A percentile compares a stretch with the other conserved stretches of the same genome.
Conservation (phyloP, 2,113 vertebrate genomes). For the Petromus typicus region DNA sequence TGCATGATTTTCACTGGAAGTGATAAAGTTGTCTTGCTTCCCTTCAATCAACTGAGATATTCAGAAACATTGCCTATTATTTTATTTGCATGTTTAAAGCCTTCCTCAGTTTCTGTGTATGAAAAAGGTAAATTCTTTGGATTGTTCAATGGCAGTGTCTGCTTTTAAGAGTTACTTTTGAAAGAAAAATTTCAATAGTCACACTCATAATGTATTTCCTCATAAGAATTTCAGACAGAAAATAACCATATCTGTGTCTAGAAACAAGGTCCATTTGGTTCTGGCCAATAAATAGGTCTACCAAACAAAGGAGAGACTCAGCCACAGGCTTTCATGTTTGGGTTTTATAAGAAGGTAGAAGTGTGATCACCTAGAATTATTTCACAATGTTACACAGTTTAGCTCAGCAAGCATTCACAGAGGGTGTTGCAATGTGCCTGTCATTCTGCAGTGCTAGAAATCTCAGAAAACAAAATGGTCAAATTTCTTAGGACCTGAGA, state of each 20-base stretch:
- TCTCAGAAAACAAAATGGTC: not conserved
- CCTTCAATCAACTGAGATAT: not conserved
- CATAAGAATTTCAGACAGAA: not conserved
- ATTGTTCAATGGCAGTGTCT: not conserved
- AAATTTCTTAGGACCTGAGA: not conserved
- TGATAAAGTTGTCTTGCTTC: not conserved
- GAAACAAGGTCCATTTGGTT: constrained; percentile 4
- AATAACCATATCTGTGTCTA: not conserved
- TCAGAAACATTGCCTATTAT: not conserved
- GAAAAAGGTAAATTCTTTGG: not conserved
- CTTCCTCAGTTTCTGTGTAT: not conserved
- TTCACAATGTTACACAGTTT: not conserved
- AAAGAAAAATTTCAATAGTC: not conserved
- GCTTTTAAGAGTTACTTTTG: not conserved
- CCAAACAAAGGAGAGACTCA: not conserved
- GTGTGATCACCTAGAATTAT: not conserved
- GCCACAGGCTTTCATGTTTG: not conserved
- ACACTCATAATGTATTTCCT: not conserved
- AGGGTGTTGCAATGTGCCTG: not conserved
- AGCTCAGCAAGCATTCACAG: not conserved
- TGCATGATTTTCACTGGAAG: not conserved
- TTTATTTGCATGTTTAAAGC: not conserved
- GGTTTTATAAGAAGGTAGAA: not conserved
- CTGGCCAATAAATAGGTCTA: not conserved
- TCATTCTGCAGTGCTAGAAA: not conserved